Conservation (phyloP, 2,113 vertebrate species). For the Nipponia nippon region DNA sequence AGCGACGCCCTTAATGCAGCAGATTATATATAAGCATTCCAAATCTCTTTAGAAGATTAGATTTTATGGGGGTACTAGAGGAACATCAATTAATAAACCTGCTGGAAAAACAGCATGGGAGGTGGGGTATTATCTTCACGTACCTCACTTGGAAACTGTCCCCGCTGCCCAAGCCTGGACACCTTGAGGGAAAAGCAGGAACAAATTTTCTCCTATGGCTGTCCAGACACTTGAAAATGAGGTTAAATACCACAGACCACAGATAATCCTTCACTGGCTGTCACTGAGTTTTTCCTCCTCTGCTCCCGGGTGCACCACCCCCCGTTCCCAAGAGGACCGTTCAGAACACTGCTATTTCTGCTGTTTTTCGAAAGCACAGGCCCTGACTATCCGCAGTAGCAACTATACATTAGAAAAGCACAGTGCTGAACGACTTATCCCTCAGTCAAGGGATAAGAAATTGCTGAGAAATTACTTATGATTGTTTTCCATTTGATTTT, state of each 20-base stretch:
- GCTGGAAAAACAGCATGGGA: fast-evolving
- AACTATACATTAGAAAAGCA: fast-evolving
- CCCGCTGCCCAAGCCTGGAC: neutral
- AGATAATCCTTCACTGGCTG: neutral
- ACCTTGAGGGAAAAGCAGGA: neutral
- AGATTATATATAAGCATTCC: neutral
- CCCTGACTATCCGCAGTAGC: neutral
- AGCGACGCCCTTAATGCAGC: neutral
- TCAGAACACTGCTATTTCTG: fast-evolving
- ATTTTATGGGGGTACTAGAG: neutral
- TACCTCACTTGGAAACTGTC: neutral
- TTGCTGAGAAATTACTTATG: neutral
- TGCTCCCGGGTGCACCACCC: neutral
- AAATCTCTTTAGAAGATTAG: constrained; percentile 22
- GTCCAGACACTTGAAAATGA: neutral
- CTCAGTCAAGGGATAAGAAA: neutral
- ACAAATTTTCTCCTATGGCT: neutral
- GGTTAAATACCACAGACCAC: neutral
- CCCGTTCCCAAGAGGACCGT: neutral
- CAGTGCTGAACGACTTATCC: fast-evolving
- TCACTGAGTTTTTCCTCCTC: neutral
- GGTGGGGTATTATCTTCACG: neutral
- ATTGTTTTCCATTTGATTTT: neutral
- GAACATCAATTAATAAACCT: neutral
- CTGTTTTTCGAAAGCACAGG: fast-evolving